phyloP scores from a whole-genome alignment of 1,140 invertebrate species.

The Tenebrio molitor region DNA sequence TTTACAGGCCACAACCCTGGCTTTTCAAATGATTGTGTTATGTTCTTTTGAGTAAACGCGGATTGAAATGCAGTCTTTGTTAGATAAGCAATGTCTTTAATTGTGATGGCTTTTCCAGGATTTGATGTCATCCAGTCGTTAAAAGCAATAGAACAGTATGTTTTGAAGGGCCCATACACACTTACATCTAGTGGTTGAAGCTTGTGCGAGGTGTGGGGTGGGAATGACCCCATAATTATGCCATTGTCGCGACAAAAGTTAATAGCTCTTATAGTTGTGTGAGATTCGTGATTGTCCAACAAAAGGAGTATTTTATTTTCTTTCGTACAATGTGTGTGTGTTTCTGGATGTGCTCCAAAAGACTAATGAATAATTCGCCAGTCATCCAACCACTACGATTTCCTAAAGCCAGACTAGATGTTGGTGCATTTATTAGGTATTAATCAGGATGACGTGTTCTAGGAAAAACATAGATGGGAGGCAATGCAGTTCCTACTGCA shows the following conservation, averaged over 20 bases:
- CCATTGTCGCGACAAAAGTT: too few species aligned
- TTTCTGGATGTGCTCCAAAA: constrained; percentile 60
- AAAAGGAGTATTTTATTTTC: constrained; percentile 37
- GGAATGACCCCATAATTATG: too few species aligned
- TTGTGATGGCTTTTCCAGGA: too few species aligned
- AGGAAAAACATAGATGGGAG: constrained; percentile 47
- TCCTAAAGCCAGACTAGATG: constrained; percentile 8
- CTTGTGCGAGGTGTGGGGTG: too few species aligned
- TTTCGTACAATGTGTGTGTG: constrained; percentile 37
- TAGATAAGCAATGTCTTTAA: too few species aligned
- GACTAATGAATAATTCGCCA: constrained; percentile 60
- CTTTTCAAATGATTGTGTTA: constrained; percentile 1
- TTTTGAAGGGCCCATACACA: too few species aligned
- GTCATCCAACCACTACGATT: constrained; percentile 61
- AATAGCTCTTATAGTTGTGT: too few species aligned
- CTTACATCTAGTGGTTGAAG: too few species aligned
- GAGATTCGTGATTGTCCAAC: constrained; percentile 2
- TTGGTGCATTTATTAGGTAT: constrained; percentile 19
- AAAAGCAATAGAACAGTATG: too few species aligned
- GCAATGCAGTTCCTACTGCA: constrained; percentile 45
- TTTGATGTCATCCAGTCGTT: too few species aligned
- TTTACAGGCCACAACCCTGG: constrained; percentile 22
- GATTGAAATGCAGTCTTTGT: constrained; percentile 28
- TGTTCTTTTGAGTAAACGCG: constrained; percentile 19
- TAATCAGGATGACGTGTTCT: constrained; percentile 43